A percentile compares a stretch with the other conserved stretches of the same genome.
Conservation (phyloP, 1,140 invertebrate genomes). For the Drosophila athabasca region DNA sequence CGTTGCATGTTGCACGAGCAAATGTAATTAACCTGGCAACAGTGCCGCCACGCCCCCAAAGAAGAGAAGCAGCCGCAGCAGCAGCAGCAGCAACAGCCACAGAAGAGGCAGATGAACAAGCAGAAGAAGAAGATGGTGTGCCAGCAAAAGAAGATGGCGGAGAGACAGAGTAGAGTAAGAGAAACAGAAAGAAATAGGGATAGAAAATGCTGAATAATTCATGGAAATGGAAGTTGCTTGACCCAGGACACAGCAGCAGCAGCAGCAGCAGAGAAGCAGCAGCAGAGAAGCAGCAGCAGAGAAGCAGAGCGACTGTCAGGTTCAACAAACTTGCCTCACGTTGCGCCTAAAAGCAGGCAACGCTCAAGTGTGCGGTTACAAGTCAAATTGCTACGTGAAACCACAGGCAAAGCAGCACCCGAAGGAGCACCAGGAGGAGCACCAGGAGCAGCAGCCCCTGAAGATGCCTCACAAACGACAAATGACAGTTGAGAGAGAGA, state of each 20-base stretch:
- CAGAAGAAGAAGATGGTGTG: background rate
- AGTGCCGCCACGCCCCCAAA: conserved; percentile 54
- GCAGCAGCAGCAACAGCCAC: too few species aligned
- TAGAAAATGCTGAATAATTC: conserved; percentile 71
- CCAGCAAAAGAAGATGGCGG: background rate
- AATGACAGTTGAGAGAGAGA: conserved; percentile 64
- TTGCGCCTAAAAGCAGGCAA: conserved; percentile 79
- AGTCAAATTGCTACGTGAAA: conserved; percentile 64
- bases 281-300: background rate
- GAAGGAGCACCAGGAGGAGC: too few species aligned
- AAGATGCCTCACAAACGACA: conserved; percentile 67
- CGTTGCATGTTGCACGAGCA: conserved; percentile 60
- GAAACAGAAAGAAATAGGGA: background rate
- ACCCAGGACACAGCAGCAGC: conserved; percentile 45
- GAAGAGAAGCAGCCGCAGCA: background rate
- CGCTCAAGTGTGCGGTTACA: conserved; percentile 73
- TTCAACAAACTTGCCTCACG: conserved; percentile 78
- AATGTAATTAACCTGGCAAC: conserved; percentile 75
- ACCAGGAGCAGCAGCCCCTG: background rate
- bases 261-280: conserved; percentile 21
- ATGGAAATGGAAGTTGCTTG: conserved; percentile 72
- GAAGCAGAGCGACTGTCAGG: conserved; percentile 47
- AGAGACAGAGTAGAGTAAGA: background rate
- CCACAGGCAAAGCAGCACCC: too few species aligned
- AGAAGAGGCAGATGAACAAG: background rate